phyloP scores from a whole-genome alignment of 23 tunicate species.

The Trididemnum clinides region DNA sequence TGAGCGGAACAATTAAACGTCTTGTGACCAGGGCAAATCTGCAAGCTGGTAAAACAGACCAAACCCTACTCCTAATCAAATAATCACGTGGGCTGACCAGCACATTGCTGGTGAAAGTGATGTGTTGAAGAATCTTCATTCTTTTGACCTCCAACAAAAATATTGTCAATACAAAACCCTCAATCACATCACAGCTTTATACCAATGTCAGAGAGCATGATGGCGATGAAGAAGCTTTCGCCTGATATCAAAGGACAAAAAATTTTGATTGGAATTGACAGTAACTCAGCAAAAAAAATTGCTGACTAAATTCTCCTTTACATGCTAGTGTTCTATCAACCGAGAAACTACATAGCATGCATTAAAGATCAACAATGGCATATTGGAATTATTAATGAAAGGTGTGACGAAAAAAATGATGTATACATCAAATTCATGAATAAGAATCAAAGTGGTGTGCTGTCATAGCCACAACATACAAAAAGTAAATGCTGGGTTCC shows the following conservation, averaged over 20 bases:
- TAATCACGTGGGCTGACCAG: neutral
- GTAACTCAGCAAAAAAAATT: neutral
- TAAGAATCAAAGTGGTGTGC: neutral
- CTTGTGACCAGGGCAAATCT: slow-evolving; percentile 20
- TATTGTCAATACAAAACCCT: neutral
- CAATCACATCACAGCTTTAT: neutral
- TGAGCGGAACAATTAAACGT: slow-evolving; percentile 18
- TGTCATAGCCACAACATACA: slow-evolving; percentile 1
- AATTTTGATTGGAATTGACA: neutral
- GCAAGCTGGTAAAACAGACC: neutral
- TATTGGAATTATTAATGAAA: slow-evolving; percentile 6
- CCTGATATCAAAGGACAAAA: neutral
- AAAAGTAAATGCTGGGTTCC: slow-evolving; percentile 8
- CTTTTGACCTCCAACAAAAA: neutral
- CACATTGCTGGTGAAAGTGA: neutral
- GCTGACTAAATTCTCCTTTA: neutral
- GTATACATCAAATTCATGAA: slow-evolving; percentile 16
- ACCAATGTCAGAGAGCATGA: neutral
- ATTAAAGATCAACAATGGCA: slow-evolving; percentile 4
- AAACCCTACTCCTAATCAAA: neutral
- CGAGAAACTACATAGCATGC: slow-evolving; percentile 9
- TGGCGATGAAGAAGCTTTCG: neutral
- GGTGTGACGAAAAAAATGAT: neutral
- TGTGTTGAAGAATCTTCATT: neutral
- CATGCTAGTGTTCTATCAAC: neutral